A percentile compares a stretch with the other conserved stretches of the same genome.
Conservation (phyloP, 2,888 invertebrate genomes). For the Pyrocoelia pectoralis region DNA sequence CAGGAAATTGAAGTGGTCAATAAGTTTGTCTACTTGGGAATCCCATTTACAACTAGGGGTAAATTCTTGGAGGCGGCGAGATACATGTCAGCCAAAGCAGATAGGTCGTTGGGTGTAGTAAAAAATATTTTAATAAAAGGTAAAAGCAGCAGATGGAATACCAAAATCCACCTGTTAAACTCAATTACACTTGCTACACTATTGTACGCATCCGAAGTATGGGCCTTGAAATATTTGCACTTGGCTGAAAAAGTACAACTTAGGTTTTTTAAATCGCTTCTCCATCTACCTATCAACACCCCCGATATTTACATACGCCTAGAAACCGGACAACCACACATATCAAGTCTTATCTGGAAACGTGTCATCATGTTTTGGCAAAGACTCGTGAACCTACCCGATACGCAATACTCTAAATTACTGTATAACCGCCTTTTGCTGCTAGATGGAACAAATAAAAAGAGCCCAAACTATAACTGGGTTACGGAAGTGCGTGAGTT, state of each 20-base stretch:
- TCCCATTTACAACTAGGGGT: neutral
- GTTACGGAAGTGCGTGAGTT: too few species aligned
- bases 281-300: neutral
- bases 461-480: too few species aligned
- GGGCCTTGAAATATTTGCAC: neutral
- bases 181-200: neutral
- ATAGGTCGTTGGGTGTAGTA: neutral
- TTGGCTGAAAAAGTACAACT: too few species aligned
- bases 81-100: neutral
- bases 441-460: too few species aligned
- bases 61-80: neutral
- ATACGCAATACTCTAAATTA: too few species aligned
- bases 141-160: neutral
- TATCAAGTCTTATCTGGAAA: too few species aligned
- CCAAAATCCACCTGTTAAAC: neutral
- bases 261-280: too few species aligned
- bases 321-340: too few species aligned
- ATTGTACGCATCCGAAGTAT: neutral
- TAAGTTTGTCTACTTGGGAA: neutral
- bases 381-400: too few species aligned
- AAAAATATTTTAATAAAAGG: neutral
- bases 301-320: neutral
- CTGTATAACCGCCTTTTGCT: too few species aligned
- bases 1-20: neutral
- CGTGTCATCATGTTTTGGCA: too few species aligned